Evolutionary conservation across 2,888 invertebrate species (phyloP).

Genomic region (Blastobasis adustella): DNA sequence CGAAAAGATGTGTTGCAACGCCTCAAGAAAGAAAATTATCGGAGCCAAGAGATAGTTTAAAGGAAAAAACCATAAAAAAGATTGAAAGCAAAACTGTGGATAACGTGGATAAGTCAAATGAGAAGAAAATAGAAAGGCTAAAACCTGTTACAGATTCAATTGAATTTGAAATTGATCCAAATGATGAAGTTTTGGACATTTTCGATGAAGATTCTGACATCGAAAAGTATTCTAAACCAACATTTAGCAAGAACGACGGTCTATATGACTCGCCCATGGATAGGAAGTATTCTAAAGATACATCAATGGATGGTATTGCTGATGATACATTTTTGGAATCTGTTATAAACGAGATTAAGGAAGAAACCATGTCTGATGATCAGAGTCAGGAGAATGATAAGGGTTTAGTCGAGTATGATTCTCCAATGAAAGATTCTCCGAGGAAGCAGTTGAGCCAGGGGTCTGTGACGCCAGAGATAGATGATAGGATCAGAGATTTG

Average conservation of each 20-base stretch:
- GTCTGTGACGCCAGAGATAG: slow-evolving; percentile 55
- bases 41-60: slow-evolving; percentile 27
- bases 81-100: slow-evolving; percentile 8
- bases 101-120: no score
- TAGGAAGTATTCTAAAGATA: slow-evolving; percentile 32
- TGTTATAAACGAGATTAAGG: slow-evolving; percentile 62
- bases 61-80: slow-evolving; percentile 13
- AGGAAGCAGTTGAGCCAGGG: slow-evolving; percentile 17
- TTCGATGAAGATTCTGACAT: slow-evolving; percentile 38
- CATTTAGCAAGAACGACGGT: slow-evolving; percentile 22
- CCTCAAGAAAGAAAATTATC: slow-evolving; percentile 17
- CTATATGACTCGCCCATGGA: slow-evolving; percentile 35
- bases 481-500: slow-evolving; percentile 33
- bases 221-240: slow-evolving; percentile 32
- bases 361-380: slow-evolving; percentile 51
- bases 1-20: slow-evolving; percentile 14
- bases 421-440: slow-evolving; percentile 35
- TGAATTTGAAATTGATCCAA: slow-evolving; percentile 58
- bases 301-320: slow-evolving; percentile 39
- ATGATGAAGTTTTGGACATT: slow-evolving; percentile 47
- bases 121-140: slow-evolving; percentile 38
- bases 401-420: slow-evolving; percentile 62
- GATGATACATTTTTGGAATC: slow-evolving; percentile 63
- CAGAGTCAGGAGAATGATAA: slow-evolving; percentile 56
- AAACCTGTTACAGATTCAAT: slow-evolving; percentile 60